Evolutionary conservation across 2,113 vertebrate species (phyloP).

Genomic region (Coryphaenoides rupestris): DNA sequence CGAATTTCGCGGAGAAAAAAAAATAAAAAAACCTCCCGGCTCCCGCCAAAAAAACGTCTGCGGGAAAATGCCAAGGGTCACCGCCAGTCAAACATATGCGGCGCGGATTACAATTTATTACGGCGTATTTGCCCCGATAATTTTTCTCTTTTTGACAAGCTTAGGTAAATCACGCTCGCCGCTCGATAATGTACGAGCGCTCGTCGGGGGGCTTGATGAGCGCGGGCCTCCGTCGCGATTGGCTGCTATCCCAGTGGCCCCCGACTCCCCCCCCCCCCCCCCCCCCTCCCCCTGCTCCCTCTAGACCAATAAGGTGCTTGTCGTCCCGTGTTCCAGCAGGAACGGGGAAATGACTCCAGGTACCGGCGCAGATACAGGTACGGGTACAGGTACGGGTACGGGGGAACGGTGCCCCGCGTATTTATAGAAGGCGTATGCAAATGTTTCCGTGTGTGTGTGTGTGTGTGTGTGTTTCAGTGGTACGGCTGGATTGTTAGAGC

Average conservation of each 20-base stretch:
- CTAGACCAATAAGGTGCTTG: conserved; percentile 73
- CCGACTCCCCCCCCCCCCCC: too few species aligned
- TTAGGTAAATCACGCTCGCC: conserved; percentile 87
- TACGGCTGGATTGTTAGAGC: conserved; percentile 74
- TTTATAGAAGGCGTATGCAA: conserved; percentile 84
- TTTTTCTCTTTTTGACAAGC: conserved; percentile 92
- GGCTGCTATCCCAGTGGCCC: conserved; percentile 70
- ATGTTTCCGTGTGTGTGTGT: conserved; percentile 71
- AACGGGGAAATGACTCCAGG: conserved; percentile 59
- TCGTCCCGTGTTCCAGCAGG: conserved; percentile 61
- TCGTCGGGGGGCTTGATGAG: conserved; percentile 69
- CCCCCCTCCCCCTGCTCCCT: too few species aligned
- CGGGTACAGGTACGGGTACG: conserved; percentile 56
- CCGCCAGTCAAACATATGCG: conserved; percentile 90
- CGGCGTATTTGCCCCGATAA: conserved; percentile 86
- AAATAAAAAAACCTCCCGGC: too few species aligned
- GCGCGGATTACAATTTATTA: conserved; percentile 92
- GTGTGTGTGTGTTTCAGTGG: too few species aligned
- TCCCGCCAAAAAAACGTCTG: too few species aligned
- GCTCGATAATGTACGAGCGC: conserved; percentile 84
- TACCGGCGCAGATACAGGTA: too few species aligned
- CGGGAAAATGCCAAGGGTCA: conserved; percentile 90
- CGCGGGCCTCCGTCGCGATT: conserved; percentile 73
- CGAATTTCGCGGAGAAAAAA: too few species aligned
- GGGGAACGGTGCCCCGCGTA: conserved; percentile 53